Evolutionary conservation across 2,888 invertebrate genomes (phyloP), one percentile per base, ranked within the genome.

Genomic region (Allygus modestus): DNA sequence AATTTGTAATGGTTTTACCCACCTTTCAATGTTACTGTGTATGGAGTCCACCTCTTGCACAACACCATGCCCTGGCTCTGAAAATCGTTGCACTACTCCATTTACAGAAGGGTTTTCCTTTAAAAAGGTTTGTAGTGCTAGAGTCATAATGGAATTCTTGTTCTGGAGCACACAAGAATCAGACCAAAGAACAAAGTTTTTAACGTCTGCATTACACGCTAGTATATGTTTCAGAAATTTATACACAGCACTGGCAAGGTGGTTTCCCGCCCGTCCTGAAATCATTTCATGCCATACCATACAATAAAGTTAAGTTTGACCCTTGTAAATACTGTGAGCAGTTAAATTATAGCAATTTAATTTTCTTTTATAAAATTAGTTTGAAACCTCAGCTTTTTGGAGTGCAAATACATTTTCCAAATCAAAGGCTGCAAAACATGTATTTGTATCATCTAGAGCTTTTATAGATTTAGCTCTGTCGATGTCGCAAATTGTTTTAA

Each of bases 1-100:
- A 4, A 73, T n/a, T 12, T 73, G 4, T 15, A 73, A n/a, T 31
- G 73, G 73, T 73, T 73, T 73, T n/a, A 73, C 1, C 33, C 73
- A 73, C 37, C 9, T 37, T 31, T 28, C 73, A 31, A 73, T 73
- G 11, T 73, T 73, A 31, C 73, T 73, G 33, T 73, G 33, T 26
- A 31, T 73, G 28, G 73, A 9, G 73, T 73, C 73, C 31, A 73
- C 73, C 20, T 73, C 73, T 31, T 73, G 73, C 7, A 73, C 73
- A 12, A 31, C 73, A 17, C 28, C 28, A 37, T 73, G 73, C 1
- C 73, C 73, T 31, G 73, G 73, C 2, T 73, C 73, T 26, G 73
- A 73, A 73, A 31, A 73, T 2, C 31, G 26, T 1, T 31, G 73
- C 1, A 73, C 31, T 31, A 73, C 11, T 31, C 20, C 73, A 31